Evolutionary conservation across 2,797 vertebrate genomes (phyloP).

Genomic region (Spinus olivaceus): DNA sequence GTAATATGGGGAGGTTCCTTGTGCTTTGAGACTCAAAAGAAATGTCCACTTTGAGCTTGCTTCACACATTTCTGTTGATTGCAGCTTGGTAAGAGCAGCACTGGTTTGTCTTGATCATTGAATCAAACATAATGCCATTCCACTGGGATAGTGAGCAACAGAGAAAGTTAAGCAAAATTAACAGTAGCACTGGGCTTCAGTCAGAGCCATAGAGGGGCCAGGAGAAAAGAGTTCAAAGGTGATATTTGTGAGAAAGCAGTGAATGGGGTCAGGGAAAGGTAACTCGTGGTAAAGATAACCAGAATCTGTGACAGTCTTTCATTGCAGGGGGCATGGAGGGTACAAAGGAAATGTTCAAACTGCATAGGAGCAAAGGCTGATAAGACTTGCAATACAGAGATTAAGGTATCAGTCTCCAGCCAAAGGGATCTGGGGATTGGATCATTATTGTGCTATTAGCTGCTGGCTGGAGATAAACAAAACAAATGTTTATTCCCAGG

Average conservation of each 20-base stretch:
- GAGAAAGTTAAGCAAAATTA: background rate
- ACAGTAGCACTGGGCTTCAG: background rate
- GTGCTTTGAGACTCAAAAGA: background rate
- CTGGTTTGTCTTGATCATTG: background rate
- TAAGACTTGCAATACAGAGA: conserved; percentile 52
- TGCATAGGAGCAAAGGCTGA: conserved; percentile 32
- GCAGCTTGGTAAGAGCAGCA: background rate
- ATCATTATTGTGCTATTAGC: conserved; percentile 66
- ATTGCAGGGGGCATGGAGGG: background rate
- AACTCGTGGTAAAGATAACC: conserved; percentile 29
- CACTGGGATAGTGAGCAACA: background rate
- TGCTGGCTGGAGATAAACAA: conserved; percentile 62
- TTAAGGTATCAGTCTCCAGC: conserved; percentile 61
- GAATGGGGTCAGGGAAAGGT: conserved; percentile 27
- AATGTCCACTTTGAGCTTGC: background rate
- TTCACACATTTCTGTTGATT: background rate
- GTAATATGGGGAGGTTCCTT: background rate
- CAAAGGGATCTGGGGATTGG: conserved; percentile 52
- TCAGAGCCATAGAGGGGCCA: background rate
- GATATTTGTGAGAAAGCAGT: background rate
- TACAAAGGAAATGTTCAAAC: conserved; percentile 44
- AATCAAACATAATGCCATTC: background rate
- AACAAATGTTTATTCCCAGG: conserved; percentile 45
- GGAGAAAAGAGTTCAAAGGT: conserved; percentile 15
- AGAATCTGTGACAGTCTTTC: conserved; percentile 20